Evolutionary conservation across 1,140 invertebrate species (phyloP), one percentile per base, ranked within the genome.

Genomic region (Drosophila auraria): DNA sequence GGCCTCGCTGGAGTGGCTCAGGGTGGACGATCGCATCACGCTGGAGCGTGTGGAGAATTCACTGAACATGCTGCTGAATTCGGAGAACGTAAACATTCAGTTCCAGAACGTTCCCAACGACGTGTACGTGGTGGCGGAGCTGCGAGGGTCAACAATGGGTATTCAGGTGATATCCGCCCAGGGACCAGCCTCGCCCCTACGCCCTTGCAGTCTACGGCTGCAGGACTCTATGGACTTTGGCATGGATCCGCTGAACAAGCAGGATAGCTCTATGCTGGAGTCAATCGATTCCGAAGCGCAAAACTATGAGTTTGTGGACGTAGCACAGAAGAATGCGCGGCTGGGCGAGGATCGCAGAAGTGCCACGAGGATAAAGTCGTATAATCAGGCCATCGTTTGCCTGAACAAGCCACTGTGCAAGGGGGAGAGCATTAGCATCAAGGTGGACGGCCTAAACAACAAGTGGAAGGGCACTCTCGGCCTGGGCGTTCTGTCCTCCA

Each of bases 21-120:
- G 96, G 27, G 94, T 95, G 2, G 96, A 96, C 1, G 97, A 96
- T 91, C 94, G 95, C 58, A 94, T 97, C 15, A 95, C 96, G 1
- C 80, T 96, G 14, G 95, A 96, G 81, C 94, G 83, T 94, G 80
- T 95, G 94, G 15, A 93, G 93, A 57, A 95, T 95, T 71, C 94
- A 93, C 5, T 96, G 0, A 95, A 95, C 51, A 94, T 95, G 54
- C 94, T 95, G 65, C 93, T 98, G 1, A 98, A 98, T 93, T 96
- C 97, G 0, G 96, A 97, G 93, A 97, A 98, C 84, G 95, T 97
- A 91, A 96, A 97, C n/a, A 94, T 96, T n/a, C 96, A 96, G 25
- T 96, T 96, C 23, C 94, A 94, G n/a, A 95, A 96, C 90, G 94
- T 97, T 69, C 96, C 96, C 23, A 96, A 96, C 92, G 96, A 89